Percentiles rank a stretch among this genome's conserved stretches.
Conservation (phyloP, 2,113 vertebrate species). For the Hydropotes inermis region DNA sequence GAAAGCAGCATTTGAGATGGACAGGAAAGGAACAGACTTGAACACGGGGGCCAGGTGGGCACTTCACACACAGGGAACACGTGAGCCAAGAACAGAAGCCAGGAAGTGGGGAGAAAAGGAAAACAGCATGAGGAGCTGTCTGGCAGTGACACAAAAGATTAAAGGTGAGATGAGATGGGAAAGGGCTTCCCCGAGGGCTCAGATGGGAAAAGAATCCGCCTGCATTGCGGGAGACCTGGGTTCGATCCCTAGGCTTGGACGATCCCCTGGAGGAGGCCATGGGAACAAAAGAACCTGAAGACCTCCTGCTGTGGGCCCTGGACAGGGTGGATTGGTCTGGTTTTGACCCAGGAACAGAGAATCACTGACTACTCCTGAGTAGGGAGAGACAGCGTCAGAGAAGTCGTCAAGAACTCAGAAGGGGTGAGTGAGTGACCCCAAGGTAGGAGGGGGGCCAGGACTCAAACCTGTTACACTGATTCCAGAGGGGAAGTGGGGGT, state of each 20-base stretch:
- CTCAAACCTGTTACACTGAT: not conserved
- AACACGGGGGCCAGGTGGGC: not conserved
- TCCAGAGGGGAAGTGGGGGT: not conserved
- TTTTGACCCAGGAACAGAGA: not conserved
- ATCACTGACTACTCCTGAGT: not conserved
- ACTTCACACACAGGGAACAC: not conserved
- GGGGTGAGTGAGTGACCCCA: not conserved
- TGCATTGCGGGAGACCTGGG: not conserved
- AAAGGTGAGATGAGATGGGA: not conserved
- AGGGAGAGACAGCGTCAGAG: not conserved
- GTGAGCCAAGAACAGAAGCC: not conserved
- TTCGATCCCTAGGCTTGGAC: not conserved
- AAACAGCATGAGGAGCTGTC: no score
- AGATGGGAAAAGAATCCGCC: accelerated
- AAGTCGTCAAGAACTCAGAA: not conserved
- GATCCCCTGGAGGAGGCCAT: not conserved
- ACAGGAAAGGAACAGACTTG: not conserved
- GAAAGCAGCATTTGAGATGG: not conserved
- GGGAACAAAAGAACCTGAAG: not conserved
- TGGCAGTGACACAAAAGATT: no score
- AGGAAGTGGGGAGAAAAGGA: not conserved
- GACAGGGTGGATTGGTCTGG: not conserved
- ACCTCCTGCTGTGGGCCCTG: not conserved
- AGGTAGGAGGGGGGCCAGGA: not conserved
- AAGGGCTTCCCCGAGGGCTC: not conserved